A percentile compares a stretch with the other conserved stretches of the same genome.
Conservation (phyloP, 2,888 invertebrate species). For the Pasiphila rectangulata region DNA sequence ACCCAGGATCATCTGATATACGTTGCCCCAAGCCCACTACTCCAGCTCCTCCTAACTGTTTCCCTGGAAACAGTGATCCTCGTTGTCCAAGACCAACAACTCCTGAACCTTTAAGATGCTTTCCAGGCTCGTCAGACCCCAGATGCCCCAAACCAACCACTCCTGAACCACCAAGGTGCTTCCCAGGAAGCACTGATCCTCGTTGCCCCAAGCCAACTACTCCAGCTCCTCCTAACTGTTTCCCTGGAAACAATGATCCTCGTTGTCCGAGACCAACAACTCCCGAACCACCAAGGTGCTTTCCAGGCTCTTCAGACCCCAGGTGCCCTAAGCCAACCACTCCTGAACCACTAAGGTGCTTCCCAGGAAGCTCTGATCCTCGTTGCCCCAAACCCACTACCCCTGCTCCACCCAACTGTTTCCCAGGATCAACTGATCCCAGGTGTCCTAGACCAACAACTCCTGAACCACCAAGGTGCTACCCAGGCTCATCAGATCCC, state of each 20-base stretch:
- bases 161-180: slow-evolving; percentile 22
- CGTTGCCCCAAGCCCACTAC: slow-evolving; percentile 43
- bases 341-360: slow-evolving; percentile 33
- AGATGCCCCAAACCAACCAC: slow-evolving; percentile 24
- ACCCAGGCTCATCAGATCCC: slow-evolving; percentile 51
- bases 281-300: slow-evolving; percentile 27
- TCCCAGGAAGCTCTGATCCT: slow-evolving; percentile 23
- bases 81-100: slow-evolving; percentile 19
- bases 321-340: slow-evolving; percentile 44
- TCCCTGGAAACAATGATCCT: slow-evolving; percentile 30
- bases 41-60: slow-evolving; percentile 44
- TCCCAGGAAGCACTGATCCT: slow-evolving; percentile 34
- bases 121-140: slow-evolving; percentile 16
- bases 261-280: slow-evolving; percentile 39
- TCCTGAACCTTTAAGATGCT: slow-evolving; percentile 9
- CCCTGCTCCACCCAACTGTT: slow-evolving; percentile 28
- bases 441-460: slow-evolving; percentile 46
- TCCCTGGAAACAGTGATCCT: slow-evolving; percentile 39
- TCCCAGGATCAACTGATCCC: slow-evolving; percentile 23
- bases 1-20: slow-evolving; percentile 36
- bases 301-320: slow-evolving; percentile 49
- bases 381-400: slow-evolving; percentile 35
- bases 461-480: slow-evolving; percentile 36
- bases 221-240: slow-evolving; percentile 27
- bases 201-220: slow-evolving; percentile 38